Conservation (phyloP, 2,113 vertebrate genomes). For the Zosterops lateralis region DNA sequence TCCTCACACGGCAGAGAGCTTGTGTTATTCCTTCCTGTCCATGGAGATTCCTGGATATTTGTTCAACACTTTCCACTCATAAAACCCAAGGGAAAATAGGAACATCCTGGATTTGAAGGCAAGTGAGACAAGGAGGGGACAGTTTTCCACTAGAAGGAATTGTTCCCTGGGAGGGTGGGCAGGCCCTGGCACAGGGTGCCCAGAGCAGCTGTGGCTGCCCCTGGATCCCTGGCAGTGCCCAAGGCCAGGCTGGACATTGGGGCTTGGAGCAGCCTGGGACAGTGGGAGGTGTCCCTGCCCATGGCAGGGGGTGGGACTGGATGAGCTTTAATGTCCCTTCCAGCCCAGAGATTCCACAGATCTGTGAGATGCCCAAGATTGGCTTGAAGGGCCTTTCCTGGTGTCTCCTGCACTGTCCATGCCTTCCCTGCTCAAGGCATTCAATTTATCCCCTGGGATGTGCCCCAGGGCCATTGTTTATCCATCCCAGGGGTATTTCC, state of each 20-base stretch:
- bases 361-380: not conserved
- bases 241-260: not conserved
- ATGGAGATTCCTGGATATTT: not conserved
- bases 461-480: too few relatives aligned
- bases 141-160: not conserved
- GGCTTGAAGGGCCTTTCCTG: not conserved
- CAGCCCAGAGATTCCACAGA: not conserved
- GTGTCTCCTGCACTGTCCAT: not conserved
- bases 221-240: not conserved
- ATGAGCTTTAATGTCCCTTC: fast-evolving
- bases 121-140: not conserved
- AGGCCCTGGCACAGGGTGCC: not conserved
- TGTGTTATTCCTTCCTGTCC: not conserved
- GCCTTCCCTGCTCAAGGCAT: not conserved
- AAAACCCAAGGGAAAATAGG: not conserved
- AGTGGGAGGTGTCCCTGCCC: not conserved
- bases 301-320: fast-evolving
- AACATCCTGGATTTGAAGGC: not conserved
- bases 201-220: not conserved
- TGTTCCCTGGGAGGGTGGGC: not conserved
- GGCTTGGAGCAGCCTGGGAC: not conserved
- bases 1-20: not conserved
- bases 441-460: not conserved
- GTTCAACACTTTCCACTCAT: not conserved
- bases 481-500: not conserved